phyloP scores from a whole-genome alignment of 2,888 invertebrate genomes.

The Crepidodera aurea region DNA sequence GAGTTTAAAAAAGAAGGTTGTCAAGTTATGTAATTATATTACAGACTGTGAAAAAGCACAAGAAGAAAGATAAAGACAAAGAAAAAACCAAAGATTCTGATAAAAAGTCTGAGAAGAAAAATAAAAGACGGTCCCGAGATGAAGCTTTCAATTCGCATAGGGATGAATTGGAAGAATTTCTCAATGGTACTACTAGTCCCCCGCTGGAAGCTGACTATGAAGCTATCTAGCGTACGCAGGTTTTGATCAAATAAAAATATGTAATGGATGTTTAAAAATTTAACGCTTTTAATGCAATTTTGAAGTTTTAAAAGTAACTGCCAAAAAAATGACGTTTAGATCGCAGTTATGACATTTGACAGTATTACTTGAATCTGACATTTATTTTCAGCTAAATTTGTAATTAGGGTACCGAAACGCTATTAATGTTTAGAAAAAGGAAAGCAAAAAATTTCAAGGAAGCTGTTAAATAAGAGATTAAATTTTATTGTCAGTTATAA shows the following conservation, averaged over 20 bases:
- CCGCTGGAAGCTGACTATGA: conserved; percentile 68
- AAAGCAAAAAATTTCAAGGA: no score
- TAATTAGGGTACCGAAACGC: no score
- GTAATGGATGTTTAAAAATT: conserved; percentile 32
- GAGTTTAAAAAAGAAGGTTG: background rate
- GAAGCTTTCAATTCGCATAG: conserved; percentile 57
- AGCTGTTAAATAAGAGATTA: no score
- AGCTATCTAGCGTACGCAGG: conserved; percentile 63
- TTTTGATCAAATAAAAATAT: conserved; percentile 33
- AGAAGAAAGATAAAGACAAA: conserved; percentile 65
- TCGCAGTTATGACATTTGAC: background rate
- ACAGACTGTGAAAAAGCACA: conserved; percentile 55
- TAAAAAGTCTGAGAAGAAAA: conserved; percentile 58
- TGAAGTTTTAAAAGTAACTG: conserved; percentile 1
- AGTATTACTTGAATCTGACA: background rate
- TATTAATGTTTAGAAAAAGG: no score
- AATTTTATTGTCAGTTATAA: no score
- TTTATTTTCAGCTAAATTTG: no score
- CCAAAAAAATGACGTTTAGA: background rate
- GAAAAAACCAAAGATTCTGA: conserved; percentile 65
- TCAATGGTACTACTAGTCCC: conserved; percentile 66
- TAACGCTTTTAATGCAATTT: background rate
- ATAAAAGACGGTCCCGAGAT: conserved; percentile 62
- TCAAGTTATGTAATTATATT: conserved; percentile 20
- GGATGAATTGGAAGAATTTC: conserved; percentile 71